Conservation (phyloP, 92 coral and sea anemone genomes). For the Epizoanthus ramosus region DNA sequence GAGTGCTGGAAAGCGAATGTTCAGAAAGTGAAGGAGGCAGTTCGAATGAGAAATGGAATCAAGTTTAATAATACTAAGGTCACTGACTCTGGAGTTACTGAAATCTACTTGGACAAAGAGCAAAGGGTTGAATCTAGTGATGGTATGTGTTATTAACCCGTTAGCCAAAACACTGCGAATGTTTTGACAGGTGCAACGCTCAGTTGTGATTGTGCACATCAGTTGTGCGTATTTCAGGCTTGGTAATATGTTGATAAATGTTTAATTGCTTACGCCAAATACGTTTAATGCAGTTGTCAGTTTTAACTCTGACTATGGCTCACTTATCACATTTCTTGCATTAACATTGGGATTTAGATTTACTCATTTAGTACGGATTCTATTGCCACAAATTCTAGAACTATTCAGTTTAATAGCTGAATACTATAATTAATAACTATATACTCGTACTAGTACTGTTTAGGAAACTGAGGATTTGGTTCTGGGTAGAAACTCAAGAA, state of each 20-base stretch:
- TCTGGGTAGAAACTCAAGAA: too few relatives aligned
- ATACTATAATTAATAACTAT: too few relatives aligned
- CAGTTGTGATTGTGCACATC: neutral
- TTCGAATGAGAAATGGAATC: conserved; percentile 82
- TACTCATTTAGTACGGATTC: too few relatives aligned
- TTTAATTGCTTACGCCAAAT: neutral
- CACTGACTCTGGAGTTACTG: conserved; percentile 17
- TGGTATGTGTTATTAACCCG: conserved; percentile 31
- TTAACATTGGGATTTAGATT: too few relatives aligned
- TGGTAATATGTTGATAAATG: neutral
- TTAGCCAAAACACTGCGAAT: neutral
- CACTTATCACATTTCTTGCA: too few relatives aligned
- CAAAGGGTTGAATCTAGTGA: conserved; percentile 38
- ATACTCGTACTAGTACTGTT: too few relatives aligned
- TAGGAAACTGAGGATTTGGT: too few relatives aligned
- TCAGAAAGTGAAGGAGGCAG: conserved; percentile 89
- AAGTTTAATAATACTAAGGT: neutral
- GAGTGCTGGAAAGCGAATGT: conserved; percentile 93
- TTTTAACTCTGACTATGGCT: too few relatives aligned
- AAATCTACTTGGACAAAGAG: conserved; percentile 38
- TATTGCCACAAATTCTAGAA: too few relatives aligned
- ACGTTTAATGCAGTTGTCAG: too few relatives aligned
- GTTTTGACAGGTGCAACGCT: neutral
- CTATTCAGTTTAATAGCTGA: too few relatives aligned
- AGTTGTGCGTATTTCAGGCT: too few relatives aligned